phyloP scores from a whole-genome alignment of 23 tunicate species.

The Clavelina lepadiformis region DNA sequence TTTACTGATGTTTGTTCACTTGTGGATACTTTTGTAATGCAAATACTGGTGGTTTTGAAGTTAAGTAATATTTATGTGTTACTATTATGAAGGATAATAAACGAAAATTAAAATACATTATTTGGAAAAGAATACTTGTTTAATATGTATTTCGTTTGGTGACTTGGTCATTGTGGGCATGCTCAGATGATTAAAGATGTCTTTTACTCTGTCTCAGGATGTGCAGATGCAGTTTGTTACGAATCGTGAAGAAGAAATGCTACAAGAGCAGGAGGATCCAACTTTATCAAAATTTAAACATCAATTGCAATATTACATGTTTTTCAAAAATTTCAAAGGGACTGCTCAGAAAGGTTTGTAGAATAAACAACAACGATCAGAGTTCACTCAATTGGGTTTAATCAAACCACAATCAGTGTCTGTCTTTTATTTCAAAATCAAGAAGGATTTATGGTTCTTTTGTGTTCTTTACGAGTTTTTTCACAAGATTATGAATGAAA shows the following conservation, averaged over 20 bases:
- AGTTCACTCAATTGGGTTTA: too few species aligned
- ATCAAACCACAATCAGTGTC: too few species aligned
- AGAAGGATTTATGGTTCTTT: too few species aligned
- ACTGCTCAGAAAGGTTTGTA: too few species aligned
- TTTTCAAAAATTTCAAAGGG: constrained; percentile 75
- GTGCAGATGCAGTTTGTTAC: constrained; percentile 83
- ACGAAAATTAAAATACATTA: not conserved
- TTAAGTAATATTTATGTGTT: too few species aligned
- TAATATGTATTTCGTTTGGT: not conserved
- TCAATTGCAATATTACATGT: constrained; percentile 89
- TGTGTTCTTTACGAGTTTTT: not conserved
- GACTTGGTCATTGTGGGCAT: too few species aligned
- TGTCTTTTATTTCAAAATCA: too few species aligned
- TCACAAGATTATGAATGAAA: too few species aligned
- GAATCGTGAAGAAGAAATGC: constrained; percentile 61
- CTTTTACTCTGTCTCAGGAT: too few species aligned
- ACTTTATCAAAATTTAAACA: constrained; percentile 73
- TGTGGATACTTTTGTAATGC: not conserved
- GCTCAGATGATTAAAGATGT: too few species aligned
- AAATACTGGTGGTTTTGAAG: too few species aligned
- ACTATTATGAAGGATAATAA: not conserved
- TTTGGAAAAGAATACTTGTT: not conserved
- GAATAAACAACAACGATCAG: too few species aligned
- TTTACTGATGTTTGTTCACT: not conserved
- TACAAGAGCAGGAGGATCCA: constrained; percentile 84